These are phyloP conservation scores for Ypsolopha sequella DNA, from an alignment of 2,888 invertebrate genomes.

Conservation along the genomic window DNA sequence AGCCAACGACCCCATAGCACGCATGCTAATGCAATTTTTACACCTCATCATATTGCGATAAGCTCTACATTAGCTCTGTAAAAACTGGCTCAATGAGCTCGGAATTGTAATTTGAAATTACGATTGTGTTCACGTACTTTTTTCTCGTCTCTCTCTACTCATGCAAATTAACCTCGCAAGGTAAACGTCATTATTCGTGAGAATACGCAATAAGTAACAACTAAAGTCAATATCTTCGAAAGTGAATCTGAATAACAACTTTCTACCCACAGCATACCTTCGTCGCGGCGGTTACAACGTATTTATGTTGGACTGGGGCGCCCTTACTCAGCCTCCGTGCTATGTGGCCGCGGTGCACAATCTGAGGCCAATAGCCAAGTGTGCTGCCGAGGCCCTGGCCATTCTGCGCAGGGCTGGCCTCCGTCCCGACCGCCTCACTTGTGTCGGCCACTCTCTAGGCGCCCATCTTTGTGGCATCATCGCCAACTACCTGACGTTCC, in stretches of 20 bases:
- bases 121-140: too few species aligned
- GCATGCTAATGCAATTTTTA: too few species aligned
- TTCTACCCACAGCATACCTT: slow-evolving; percentile 71
- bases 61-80: too few species aligned
- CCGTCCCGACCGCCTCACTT: slow-evolving; percentile 75
- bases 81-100: too few species aligned
- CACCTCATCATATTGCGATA: too few species aligned
- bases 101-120: too few species aligned
- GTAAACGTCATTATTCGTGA: too few species aligned
- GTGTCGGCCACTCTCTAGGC: slow-evolving; percentile 83
- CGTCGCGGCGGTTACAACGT: slow-evolving; percentile 82
- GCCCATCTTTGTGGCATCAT: slow-evolving; percentile 84
- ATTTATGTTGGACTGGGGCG: slow-evolving; percentile 84
- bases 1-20: too few species aligned
- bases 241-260: neutral
- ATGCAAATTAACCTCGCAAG: too few species aligned
- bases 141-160: too few species aligned
- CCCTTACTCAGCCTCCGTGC: slow-evolving; percentile 76
- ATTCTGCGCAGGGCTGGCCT: slow-evolving; percentile 75
- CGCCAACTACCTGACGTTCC: slow-evolving; percentile 78
- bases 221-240: too few species aligned
- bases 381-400: slow-evolving; percentile 75
- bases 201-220: too few species aligned
- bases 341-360: slow-evolving; percentile 83
- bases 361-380: slow-evolving; percentile 77